Base-by-base conservation (phyloP, 2,113 vertebrate species). In the Sakesphorus luctuosus region DNA sequence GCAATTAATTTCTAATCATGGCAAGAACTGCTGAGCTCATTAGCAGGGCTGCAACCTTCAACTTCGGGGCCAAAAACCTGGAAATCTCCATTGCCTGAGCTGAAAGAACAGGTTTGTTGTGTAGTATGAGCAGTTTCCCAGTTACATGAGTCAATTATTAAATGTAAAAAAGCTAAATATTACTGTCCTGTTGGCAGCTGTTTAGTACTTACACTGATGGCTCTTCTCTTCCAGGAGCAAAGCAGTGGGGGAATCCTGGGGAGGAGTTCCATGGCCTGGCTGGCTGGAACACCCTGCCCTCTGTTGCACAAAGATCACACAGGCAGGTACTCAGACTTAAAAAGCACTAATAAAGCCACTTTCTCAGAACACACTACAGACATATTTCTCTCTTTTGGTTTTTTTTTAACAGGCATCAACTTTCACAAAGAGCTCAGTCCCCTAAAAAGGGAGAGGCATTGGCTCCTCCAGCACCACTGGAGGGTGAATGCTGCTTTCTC, bases 251-350 rank as follows among this genome's bases (percentile, higher is more conserved):
- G 35, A 50, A 63, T 8, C 17, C 56, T 46, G 58, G 74, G 40
- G 59, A 75, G 29, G 14, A 86, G 18, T 58, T 86, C 65, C 56
- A 46, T 3, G 31, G 83, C 84, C 49, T 74, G 91, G 77, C 25
- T 84, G 76, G 89, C 74, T 55, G 77, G 33, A 89, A 18, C 62
- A n/a, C 74, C 76, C 35, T 17, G 5, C 31, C 10, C 43, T 86
- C 26, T 62, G 0, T 15, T 73, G 43, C 74, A 40, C 4, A 44
- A 56, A 77, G 74, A 59, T 18, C 58, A 83, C 56, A 58, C 61
- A 44, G n/a, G 10, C 86, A 97, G 97, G 97, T 98, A 95, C 47
- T 86, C 9, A 62, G 38, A 26, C 29, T 10, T 11, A 26, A 73
- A 84, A 66, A 56, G 11, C 63, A 75, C 47, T 38, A 47, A 36